Conservation (phyloP, 2,113 vertebrate species). For the Larimichthys polyactis region DNA sequence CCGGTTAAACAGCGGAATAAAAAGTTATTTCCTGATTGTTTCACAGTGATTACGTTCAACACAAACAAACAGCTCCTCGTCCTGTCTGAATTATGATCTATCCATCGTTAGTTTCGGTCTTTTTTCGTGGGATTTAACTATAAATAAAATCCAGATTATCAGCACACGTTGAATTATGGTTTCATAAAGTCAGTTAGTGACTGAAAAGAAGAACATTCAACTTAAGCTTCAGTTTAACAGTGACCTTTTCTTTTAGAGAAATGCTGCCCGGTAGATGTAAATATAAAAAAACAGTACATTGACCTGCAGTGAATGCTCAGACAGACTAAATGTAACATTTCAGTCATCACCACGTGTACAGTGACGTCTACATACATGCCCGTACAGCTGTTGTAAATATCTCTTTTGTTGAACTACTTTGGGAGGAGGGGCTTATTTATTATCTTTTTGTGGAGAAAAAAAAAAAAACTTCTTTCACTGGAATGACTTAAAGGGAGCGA, state of each 20-base stretch:
- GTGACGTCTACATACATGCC: background rate
- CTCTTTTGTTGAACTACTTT: conserved; percentile 52
- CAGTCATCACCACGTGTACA: background rate
- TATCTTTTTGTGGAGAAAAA: conserved; percentile 65
- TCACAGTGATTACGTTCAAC: too few relatives aligned
- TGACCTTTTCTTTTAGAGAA: background rate
- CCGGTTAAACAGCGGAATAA: too few relatives aligned
- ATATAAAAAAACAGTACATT: background rate
- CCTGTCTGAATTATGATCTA: too few relatives aligned
- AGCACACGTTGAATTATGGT: background rate
- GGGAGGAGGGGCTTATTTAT: conserved; percentile 73
- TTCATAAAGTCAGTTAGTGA: background rate
- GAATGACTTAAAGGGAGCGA: conserved; percentile 42
- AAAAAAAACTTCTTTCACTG: conserved; percentile 66
- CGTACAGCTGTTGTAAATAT: conserved; percentile 68
- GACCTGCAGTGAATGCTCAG: background rate
- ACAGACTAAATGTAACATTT: background rate
- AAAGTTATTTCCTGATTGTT: too few relatives aligned
- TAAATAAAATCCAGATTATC: background rate
- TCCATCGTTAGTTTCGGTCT: background rate
- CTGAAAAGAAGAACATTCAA: background rate
- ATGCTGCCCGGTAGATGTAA: background rate
- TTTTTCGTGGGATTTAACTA: background rate
- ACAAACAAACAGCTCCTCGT: too few relatives aligned
- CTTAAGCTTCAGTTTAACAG: background rate